Conservation (phyloP, 2,797 vertebrate genomes). For the Bradypodion ventrale region DNA sequence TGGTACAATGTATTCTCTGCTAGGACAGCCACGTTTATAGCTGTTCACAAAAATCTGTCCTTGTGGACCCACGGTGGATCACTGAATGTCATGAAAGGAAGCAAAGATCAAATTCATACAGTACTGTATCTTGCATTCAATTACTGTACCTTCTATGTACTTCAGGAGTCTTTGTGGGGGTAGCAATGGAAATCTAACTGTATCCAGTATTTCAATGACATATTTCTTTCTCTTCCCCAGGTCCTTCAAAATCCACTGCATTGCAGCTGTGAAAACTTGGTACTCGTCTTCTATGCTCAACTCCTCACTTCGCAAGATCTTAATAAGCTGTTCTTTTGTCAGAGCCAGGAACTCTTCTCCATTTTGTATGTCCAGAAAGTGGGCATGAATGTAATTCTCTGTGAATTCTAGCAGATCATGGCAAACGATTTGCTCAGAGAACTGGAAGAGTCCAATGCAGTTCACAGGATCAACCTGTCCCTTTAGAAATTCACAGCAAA, state of each 20-base stretch:
- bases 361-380: conserved; percentile 89
- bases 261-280: conserved; percentile 92
- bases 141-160: conserved; percentile 96
- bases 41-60: neutral
- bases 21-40: neutral
- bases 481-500: conserved; percentile 94
- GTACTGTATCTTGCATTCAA: conserved; percentile 7
- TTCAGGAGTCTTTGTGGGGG: conserved; percentile 93
- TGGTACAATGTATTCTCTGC: neutral
- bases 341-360: conserved; percentile 90
- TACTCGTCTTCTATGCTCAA: conserved; percentile 96
- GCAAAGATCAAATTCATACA: neutral
- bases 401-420: conserved; percentile 90
- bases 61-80: neutral
- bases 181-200: conserved; percentile 91
- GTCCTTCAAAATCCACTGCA: conserved; percentile 95
- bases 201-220: conserved; percentile 91
- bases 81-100: neutral
- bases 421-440: conserved; percentile 93
- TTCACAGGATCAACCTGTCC: conserved; percentile 92
- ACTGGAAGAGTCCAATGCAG: conserved; percentile 95
- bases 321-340: conserved; percentile 90
- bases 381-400: conserved; percentile 92
- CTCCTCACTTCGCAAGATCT: conserved; percentile 92
- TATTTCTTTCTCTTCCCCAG: conserved; percentile 88